Percentiles rank a stretch among this genome's conserved stretches.
These are phyloP conservation scores for Oscarella lobularis DNA, from an alignment of 37 sponge, comb jelly and placozoan genomes.

Conservation along the genomic window DNA sequence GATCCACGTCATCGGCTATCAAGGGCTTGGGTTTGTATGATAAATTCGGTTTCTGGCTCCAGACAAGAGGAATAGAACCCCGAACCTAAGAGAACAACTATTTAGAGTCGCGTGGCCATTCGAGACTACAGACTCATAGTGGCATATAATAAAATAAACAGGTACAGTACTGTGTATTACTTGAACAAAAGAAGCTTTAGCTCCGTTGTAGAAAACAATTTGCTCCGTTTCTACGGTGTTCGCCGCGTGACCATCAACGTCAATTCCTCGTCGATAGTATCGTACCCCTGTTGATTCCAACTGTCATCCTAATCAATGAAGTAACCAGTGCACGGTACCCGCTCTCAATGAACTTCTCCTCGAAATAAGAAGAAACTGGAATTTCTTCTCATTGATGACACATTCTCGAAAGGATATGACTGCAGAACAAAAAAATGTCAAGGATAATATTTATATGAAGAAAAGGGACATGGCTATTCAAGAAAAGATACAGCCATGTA, in stretches of 20 bases:
- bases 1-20: conserved; percentile 7
- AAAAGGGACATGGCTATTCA: background rate
- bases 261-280: conserved; percentile 78
- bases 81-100: no score
- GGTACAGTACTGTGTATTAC: no score
- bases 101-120: no score
- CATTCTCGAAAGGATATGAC: conserved; percentile 51
- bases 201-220: conserved; percentile 27
- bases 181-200: conserved; percentile 69
- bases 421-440: conserved; percentile 6
- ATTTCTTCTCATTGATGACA: conserved; percentile 46
- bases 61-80: conserved; percentile 88
- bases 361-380: conserved; percentile 59
- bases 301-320: background rate
- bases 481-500: conserved; percentile 54
- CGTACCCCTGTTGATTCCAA: conserved; percentile 45
- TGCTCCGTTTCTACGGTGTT: conserved; percentile 98
- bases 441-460: no score
- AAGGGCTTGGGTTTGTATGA: conserved; percentile 78
- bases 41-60: conserved; percentile 83
- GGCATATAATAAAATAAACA: no score
- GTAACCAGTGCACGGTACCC: conserved; percentile 17
- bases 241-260: conserved; percentile 84
- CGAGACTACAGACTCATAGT: no score
- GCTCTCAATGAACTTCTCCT: conserved; percentile 60